Base-by-base conservation (phyloP, 1,140 invertebrate species). In the Mactra quadrangularis region DNA sequence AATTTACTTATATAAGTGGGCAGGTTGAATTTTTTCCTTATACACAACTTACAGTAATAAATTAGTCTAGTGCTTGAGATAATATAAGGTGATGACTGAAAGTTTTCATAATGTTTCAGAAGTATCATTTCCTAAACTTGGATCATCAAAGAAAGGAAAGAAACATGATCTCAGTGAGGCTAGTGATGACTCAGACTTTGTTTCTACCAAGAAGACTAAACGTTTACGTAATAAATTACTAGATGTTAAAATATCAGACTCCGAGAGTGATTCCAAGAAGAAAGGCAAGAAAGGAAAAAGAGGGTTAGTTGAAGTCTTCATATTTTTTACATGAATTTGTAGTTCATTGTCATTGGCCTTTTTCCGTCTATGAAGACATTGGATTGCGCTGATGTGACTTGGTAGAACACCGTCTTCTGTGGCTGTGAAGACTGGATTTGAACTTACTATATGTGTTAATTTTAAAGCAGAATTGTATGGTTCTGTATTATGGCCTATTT, bases 241-340 rank as follows among this genome's bases (percentile, higher is more conserved):
- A 11, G 85, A 85, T 74, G 76, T 83, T 4, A 82, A 86, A 45
- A 71, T 87, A 19, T 87, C 87, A 25, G 85, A 85, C n/a, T 84
- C 82, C 66, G 86, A 84, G 45, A 79, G 77, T 35, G 86, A 87
- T 38, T 60, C 17, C 31, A 57, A 45, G 59, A 77, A 72, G 62
- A 74, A 57, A 84, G 66, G 60, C 66, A 78, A 66, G 38, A 74
- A 57, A 41, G 74, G 74, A 35, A 47, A 64, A 33, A 68, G 47
- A 45, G 64, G 64, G 64, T 68, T n/a, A 68, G 17, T 1, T 35
- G 7, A 35, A 13, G n/a, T n/a, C n/a, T n/a, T n/a, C n/a, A n/a
- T n/a, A n/a, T n/a, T n/a, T n/a, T n/a, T n/a, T n/a, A n/a, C n/a
- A n/a, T n/a, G n/a, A n/a, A n/a, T n/a, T n/a, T n/a, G n/a, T n/a